Evolutionary conservation across 53 echinoderm and acorn worm species (phyloP).

Genomic region (Apostichopus leukothele): DNA sequence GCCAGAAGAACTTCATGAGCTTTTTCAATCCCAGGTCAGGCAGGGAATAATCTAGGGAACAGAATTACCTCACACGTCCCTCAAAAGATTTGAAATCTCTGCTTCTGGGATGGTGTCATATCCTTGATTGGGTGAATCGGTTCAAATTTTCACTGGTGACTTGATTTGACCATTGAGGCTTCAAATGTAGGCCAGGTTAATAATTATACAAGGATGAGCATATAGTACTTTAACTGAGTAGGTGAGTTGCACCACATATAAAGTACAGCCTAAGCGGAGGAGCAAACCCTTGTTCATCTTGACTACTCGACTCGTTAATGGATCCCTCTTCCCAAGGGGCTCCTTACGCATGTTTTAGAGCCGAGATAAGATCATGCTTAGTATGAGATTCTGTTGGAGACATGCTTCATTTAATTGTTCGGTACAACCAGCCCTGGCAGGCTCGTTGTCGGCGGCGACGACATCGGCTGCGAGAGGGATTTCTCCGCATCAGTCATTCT

Average conservation of each 20-base stretch:
- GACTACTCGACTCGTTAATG: background rate
- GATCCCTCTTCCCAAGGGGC: slow-evolving; percentile 6
- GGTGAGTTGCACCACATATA: background rate
- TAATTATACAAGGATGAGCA: background rate
- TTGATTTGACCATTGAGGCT: background rate
- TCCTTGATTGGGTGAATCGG: too few relatives aligned
- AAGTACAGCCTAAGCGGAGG: background rate
- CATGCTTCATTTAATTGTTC: slow-evolving; percentile 11
- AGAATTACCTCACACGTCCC: too few relatives aligned
- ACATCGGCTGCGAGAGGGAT: background rate
- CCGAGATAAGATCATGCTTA: background rate
- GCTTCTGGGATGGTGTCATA: too few relatives aligned
- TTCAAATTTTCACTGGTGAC: background rate
- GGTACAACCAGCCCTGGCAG: background rate
- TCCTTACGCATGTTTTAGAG: slow-evolving; percentile 5
- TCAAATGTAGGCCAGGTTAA: slow-evolving; percentile 24
- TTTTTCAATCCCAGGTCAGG: too few relatives aligned
- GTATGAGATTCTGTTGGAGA: background rate
- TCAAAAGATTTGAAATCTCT: too few relatives aligned
- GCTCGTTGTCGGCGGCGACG: background rate
- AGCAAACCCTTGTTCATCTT: background rate
- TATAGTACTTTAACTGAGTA: background rate
- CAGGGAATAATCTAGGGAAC: too few relatives aligned
- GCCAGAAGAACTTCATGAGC: too few relatives aligned
- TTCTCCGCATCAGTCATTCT: background rate